Conservation (phyloP, 1,140 invertebrate species). For the Paraescarpia echinospica region DNA sequence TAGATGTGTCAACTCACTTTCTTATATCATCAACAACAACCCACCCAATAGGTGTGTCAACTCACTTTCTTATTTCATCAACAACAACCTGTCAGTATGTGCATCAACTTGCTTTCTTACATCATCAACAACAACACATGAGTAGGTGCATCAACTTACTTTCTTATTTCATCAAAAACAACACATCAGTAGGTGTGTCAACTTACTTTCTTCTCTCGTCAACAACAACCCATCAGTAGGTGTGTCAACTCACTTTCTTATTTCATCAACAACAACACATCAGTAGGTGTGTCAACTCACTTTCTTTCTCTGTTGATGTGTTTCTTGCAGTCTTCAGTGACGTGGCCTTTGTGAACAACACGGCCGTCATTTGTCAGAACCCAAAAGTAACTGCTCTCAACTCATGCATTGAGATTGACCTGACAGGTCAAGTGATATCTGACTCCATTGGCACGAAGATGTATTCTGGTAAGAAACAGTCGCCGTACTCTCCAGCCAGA, state of each 20-base stretch:
- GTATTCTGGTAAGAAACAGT: constrained; percentile 74
- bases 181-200: neutral
- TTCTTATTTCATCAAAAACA: neutral
- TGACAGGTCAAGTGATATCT: constrained; percentile 89
- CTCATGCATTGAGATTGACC: constrained; percentile 92
- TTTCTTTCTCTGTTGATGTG: neutral
- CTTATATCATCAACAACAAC: too few species aligned
- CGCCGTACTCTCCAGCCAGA: neutral
- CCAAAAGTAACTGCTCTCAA: constrained; percentile 94
- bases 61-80: too few species aligned
- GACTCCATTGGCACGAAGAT: constrained; percentile 91
- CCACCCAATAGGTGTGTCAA: too few species aligned
- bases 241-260: constrained; percentile 52
- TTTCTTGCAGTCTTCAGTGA: constrained; percentile 74
- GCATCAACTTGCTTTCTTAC: too few species aligned
- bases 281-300: constrained; percentile 68
- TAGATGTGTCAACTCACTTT: too few species aligned
- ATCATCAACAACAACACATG: too few species aligned
- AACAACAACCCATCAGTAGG: too few species aligned
- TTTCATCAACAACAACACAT: constrained; percentile 91
- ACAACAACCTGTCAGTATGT: too few species aligned
- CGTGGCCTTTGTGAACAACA: constrained; percentile 83
- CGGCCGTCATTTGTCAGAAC: constrained; percentile 75
- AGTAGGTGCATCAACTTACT: too few species aligned
- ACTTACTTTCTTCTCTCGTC: too few species aligned